Base-by-base conservation (phyloP, 2,888 invertebrate genomes). In the Ectobius pallidus region DNA sequence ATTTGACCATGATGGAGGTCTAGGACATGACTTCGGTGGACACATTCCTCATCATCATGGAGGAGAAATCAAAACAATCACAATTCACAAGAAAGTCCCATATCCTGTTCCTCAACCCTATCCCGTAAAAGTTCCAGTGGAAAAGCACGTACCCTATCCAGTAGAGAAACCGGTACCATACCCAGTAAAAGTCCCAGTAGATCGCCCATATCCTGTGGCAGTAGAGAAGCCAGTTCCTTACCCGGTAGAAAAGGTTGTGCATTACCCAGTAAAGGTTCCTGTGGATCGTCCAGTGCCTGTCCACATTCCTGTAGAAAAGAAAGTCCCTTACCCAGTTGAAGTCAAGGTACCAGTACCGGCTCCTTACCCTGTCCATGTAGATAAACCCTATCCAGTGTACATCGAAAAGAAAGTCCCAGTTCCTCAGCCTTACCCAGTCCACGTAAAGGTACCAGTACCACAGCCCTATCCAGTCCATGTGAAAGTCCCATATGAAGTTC, bases 381-480 rank as follows among this genome's bases (percentile, higher is more conserved):
- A 91, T 16, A 87, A 91, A 65, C 92, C 91, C 0, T 91, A 92
- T 78, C 91, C 91, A 0, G 89, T 91, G 20, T 90, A 90, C 1
- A 88, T 91, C 0, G 89, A 91, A 69, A 78, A 78, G 68, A 76
- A 77, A 6, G 90, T 91, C 22, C 89, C 90, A 71, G 91, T 92
- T 58, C 92, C 92, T 0, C 90, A 91, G 74, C 92, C 92, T 2
- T 91, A 91, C 83, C 88, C 92, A 0, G 91, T 92, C 0, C 91
- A 76, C 27, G 74, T 76, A 6, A 76, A 90, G 1, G 88, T 91
- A 77, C 90, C 90, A 61, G 88, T 90, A 63, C 90, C 89, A 4
- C 89, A 91, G 72, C 87, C 91, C 75, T 75, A 75, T 67, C 72
- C 73, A 18, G 75, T 75, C 18, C 73, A 74, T 44, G 74, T 76